Evolutionary conservation across 2,113 vertebrate species (phyloP), one percentile per base, ranked within the genome.

Genomic region (Zapornia atra): DNA sequence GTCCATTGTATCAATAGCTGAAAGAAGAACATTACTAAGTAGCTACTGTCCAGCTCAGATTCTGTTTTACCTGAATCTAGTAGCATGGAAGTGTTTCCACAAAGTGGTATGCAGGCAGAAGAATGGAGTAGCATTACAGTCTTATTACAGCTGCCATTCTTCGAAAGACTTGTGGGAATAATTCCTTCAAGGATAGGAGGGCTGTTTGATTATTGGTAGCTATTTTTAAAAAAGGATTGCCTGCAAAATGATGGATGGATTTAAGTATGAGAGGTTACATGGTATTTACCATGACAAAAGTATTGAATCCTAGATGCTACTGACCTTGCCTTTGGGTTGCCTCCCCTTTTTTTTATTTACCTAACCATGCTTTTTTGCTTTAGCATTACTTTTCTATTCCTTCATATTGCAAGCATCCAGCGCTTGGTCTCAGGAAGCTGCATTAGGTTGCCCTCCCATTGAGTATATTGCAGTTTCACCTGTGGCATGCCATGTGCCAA

Each of bases 261-360:
- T 87, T 68, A 86, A 70, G 22, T 36, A 20, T 44, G n/a, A 28
- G 42, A 77, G 34, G 19, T 65, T 69, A 17, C 63, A 19, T 59
- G 36, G 63, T 7, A 51, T 73, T 82, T 80, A 36, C n/a, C 24
- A 26, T 29, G 36, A 71, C 38, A 82, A 46, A 92, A 65, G 12
- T 34, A 66, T 7, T 46, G 46, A 90, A 48, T 63, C 6, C n/a
- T 22, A 72, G 26, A 29, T 76, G 34, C 20, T 76, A 21, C 22
- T 82, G 51, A 44, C 8, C 16, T 79, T 92, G 11, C 7, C 11
- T 6, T 6, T 15, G 51, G 25, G 26, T 53, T 26, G 13, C 25
- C 51, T 4, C 14, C 2, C 6, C 28, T 4, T 2, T 21, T 20
- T 78, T 18, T 28, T 14, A 11, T 66, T 20, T 2, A 18, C 2